These are phyloP conservation scores for Gopherus evgoodei DNA, from an alignment of 2,113 vertebrate species.

Conservation along the genomic window DNA sequence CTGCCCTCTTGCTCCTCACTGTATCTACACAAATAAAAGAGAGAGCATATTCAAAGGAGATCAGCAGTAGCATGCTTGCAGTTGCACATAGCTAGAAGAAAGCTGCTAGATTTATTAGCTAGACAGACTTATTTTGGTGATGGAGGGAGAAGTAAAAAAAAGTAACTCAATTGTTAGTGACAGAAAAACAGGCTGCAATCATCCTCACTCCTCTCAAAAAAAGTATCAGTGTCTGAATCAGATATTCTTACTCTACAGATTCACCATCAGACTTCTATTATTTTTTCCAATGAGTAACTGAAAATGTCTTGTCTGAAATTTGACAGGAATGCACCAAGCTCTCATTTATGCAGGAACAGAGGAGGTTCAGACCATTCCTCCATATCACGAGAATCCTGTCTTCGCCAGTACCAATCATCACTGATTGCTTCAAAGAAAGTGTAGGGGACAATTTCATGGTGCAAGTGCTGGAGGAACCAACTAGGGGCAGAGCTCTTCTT, in stretches of 20 bases:
- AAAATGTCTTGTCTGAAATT: background rate
- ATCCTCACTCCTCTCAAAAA: background rate
- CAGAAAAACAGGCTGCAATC: rapidly evolving
- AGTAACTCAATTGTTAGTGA: background rate
- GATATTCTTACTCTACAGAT: background rate
- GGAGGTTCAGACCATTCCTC: background rate
- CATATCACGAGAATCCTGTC: background rate
- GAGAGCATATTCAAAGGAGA: background rate
- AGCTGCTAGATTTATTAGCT: background rate
- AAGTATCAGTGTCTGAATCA: background rate
- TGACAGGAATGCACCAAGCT: background rate
- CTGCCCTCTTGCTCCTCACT: background rate
- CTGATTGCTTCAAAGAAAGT: background rate
- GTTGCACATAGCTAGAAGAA: background rate
- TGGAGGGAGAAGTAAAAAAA: background rate
- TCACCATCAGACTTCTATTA: background rate
- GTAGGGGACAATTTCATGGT: no score
- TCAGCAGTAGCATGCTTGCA: background rate
- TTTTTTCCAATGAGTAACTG: background rate
- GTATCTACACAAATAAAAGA: background rate
- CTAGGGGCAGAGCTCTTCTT: no score
- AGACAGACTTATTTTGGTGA: background rate
- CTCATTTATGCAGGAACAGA: no score
- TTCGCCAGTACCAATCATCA: background rate
- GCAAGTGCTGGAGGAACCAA: no score